phyloP scores from a whole-genome alignment of 1,140 invertebrate species.

The Lamellibrachia luymesi region DNA sequence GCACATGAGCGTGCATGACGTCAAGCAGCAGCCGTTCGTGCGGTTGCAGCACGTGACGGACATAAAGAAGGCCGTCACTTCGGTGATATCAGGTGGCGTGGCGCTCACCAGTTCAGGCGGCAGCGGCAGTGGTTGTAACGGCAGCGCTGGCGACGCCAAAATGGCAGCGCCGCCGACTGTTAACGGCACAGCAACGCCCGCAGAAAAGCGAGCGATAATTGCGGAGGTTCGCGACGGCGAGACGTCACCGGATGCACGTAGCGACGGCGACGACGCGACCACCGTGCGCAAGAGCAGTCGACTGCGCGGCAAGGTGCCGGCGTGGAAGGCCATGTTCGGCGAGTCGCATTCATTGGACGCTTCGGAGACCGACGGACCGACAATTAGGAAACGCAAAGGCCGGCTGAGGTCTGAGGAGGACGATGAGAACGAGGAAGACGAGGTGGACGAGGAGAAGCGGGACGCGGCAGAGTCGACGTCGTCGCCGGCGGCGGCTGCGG shows the following conservation, averaged over 20 bases:
- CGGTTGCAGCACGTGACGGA: conserved; percentile 1
- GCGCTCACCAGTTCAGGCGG: not conserved
- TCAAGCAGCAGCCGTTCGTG: not conserved
- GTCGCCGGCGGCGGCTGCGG: not conserved
- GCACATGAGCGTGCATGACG: conserved; percentile 23
- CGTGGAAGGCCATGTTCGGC: not conserved
- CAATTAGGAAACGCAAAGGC: not conserved
- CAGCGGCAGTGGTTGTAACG: not conserved
- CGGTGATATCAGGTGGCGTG: not conserved
- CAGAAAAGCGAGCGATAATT: not conserved
- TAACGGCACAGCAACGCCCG: not conserved
- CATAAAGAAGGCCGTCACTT: not conserved
- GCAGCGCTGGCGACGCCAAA: not conserved
- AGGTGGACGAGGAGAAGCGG: not conserved
- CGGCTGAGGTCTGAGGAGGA: not conserved
- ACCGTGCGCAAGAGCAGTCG: conserved; percentile 15
- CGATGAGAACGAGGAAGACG: not conserved
- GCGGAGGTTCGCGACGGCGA: not conserved
- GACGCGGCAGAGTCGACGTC: not conserved
- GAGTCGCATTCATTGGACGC: not conserved
- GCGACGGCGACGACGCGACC: not conserved
- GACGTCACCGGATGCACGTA: not conserved
- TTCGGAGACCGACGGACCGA: not conserved
- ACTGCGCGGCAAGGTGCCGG: conserved; percentile 17
- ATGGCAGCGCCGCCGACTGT: not conserved